Evolutionary conservation across 2,113 vertebrate genomes (phyloP).

Genomic region (Notothenia rossii): DNA sequence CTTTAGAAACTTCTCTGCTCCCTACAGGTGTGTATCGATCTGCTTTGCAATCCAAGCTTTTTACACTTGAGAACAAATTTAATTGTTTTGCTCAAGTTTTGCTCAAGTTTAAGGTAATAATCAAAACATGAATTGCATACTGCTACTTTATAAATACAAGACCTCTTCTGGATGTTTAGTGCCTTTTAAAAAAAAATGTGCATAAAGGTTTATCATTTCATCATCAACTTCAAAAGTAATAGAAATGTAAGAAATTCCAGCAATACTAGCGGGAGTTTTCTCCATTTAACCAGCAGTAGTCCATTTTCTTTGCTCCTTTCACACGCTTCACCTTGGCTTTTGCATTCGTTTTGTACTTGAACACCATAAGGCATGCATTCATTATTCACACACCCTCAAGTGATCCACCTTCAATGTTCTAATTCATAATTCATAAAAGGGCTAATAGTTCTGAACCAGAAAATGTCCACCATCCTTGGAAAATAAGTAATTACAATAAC

Average conservation of each 20-base stretch:
- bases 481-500: conserved; percentile 50
- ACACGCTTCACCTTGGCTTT: background rate
- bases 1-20: conserved; percentile 66
- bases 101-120: conserved; percentile 13
- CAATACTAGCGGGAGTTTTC: too few species aligned
- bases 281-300: too few species aligned
- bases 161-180: background rate
- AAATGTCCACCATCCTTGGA: background rate
- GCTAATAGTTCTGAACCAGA: conserved; percentile 21
- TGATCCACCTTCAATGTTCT: conserved; percentile 18
- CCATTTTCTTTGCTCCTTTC: too few species aligned
- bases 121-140: conserved; percentile 28
- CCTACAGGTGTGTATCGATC: conserved; percentile 57
- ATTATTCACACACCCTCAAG: conserved; percentile 52
- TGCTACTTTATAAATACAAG: conserved; percentile 20
- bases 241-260: too few species aligned
- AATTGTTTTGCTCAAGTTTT: conserved; percentile 10
- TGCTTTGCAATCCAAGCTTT: conserved; percentile 3
- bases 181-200: background rate
- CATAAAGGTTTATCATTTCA: conserved; percentile 32
- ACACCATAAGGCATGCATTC: conserved; percentile 6
- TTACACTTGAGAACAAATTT: conserved; percentile 1
- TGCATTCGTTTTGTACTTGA: conserved; percentile 14
- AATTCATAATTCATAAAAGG: conserved; percentile 27
- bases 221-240: conserved; percentile 27